Evolutionary conservation across 2,797 vertebrate genomes (phyloP).

Genomic region (Eurystomus glaucurus): DNA sequence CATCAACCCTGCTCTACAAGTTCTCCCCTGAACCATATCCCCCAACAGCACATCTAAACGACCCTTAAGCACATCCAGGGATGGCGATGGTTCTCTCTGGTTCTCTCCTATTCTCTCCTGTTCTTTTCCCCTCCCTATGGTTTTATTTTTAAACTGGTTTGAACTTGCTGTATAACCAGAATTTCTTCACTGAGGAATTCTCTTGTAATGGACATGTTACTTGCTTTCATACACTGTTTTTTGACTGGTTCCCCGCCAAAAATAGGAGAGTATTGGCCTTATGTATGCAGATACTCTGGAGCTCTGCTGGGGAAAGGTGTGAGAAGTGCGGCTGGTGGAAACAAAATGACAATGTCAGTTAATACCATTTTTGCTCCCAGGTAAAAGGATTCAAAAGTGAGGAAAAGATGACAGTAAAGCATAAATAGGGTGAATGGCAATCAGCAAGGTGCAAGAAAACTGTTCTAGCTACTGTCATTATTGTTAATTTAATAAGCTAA

Average conservation of each 20-base stretch:
- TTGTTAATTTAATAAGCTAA: background rate
- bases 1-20: too few relatives aligned
- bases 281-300: background rate
- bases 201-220: background rate
- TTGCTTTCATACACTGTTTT: background rate
- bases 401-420: background rate
- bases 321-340: background rate
- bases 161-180: background rate
- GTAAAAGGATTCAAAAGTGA: background rate
- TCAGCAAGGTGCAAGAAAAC: background rate
- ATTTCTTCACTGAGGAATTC: background rate
- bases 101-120: too few relatives aligned
- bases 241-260: background rate
- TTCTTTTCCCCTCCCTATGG: accelerated
- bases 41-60: too few relatives aligned
- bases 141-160: background rate
- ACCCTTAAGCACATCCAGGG: too few relatives aligned
- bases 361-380: background rate
- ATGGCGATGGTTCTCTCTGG: too few relatives aligned
- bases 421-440: background rate
- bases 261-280: background rate
- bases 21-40: too few relatives aligned
- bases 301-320: background rate
- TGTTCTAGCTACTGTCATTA: background rate
- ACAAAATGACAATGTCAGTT: background rate